Evolutionary conservation across 2,888 invertebrate genomes (phyloP).

Genomic region (Acrobasis consociella): DNA sequence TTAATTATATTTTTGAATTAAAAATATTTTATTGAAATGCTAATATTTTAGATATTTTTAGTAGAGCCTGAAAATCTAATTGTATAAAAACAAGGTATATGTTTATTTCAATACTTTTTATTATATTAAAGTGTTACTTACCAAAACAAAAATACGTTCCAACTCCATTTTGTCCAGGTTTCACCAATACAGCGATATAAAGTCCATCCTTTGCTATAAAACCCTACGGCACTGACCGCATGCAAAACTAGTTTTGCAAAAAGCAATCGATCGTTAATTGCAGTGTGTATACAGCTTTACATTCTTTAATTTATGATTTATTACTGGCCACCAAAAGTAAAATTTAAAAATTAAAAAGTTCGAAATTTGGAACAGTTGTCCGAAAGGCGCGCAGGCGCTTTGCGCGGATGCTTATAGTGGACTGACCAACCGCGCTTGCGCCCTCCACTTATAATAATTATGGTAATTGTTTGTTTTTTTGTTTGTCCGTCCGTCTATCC

Average conservation of each 20-base stretch:
- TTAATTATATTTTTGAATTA: too few relatives aligned
- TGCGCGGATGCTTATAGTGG: constrained; percentile 52
- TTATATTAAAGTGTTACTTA: constrained; percentile 34
- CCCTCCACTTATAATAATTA: constrained; percentile 76
- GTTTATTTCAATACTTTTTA: not conserved
- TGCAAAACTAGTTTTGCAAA: constrained; percentile 46
- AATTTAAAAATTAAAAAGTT: constrained; percentile 29
- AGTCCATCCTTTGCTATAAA: constrained; percentile 53
- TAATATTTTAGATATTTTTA: too few relatives aligned
- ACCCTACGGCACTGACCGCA: constrained; percentile 48
- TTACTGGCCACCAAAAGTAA: constrained; percentile 22
- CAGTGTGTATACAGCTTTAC: constrained; percentile 35
- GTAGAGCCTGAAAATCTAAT: too few relatives aligned
- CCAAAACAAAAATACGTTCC: constrained; percentile 41
- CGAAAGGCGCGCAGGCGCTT: constrained; percentile 39
- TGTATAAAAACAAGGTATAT: too few relatives aligned
- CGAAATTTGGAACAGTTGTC: constrained; percentile 35
- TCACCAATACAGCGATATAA: constrained; percentile 39
- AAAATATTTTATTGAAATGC: too few relatives aligned
- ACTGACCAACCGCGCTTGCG: constrained; percentile 61
- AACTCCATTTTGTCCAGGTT: constrained; percentile 36
- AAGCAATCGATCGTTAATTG: constrained; percentile 27
- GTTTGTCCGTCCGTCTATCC: constrained; percentile 59
- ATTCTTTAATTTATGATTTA: constrained; percentile 34
- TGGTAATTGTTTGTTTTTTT: constrained; percentile 69